Base-by-base conservation (phyloP, 2,797 vertebrate genomes). In the Myripristis jacobus region DNA sequence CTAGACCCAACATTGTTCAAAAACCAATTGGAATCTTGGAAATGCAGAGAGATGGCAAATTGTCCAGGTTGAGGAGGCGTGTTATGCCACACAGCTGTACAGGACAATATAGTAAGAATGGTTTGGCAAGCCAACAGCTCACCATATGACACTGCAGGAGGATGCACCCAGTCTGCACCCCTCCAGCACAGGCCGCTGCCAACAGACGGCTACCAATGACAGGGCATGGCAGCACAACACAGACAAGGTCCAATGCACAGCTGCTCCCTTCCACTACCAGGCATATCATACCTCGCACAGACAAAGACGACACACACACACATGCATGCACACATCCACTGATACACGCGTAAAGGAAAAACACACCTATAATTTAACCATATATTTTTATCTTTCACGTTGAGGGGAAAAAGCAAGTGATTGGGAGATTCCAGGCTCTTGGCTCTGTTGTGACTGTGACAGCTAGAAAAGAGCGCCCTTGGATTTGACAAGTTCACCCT, bases 181-280 rank as follows among this genome's bases (percentile, higher is more conserved):
- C 87, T 88, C 79, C 71, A 87, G 85, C 86, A 62, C 84, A 84
- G 79, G 73, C 87, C 81, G 84, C 89, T 87, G 87, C 90, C 86
- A 86, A 89, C 91, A 90, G 89, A 88, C 89, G 81, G 86, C 87
- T 86, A 84, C 83, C 89, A 84, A 80, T 91, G 92, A 91, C 89
- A 86, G 85, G 87, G 84, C 83, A 89, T 90, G 89, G 88, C 89
- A 91, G 87, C 85, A 77, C 80, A 86, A 90, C 88, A 89, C 83
- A 90, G 89, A 89, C 89, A 90, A 83, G 86, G 87, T 90, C 89
- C 88, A 85, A 87, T 36, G 89, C 89, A 89, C 91, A 93, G 90
- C 89, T 92, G 91, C 90, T 92, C 85, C 86, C 82, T 77, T 92
- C 88, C 86, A 83, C 87, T 70, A 89, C 79, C 83, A 82, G 89